Percentiles rank a stretch among this genome's conserved stretches.
Evolutionary conservation across 1,140 invertebrate species (phyloP).

Genomic region (Oryzaephilus surinamensis): DNA sequence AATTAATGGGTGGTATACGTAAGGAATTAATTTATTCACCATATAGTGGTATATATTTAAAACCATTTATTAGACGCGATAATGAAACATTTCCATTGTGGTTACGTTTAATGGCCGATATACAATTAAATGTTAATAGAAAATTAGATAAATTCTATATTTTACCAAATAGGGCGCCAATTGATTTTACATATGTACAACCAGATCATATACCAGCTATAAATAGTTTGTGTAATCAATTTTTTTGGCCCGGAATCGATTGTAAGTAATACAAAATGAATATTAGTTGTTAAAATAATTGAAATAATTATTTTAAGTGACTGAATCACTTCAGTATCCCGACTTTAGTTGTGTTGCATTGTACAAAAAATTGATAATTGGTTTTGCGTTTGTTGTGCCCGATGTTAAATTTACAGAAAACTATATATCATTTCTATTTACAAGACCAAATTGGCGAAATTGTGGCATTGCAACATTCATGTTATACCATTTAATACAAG

Average conservation of each 20-base stretch:
- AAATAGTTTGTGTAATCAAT: constrained; percentile 68
- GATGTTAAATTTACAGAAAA: constrained; percentile 72
- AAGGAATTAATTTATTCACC: constrained; percentile 46
- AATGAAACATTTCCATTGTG: constrained; percentile 51
- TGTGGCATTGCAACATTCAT: constrained; percentile 78
- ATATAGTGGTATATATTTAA: constrained; percentile 55
- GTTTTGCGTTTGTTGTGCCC: constrained; percentile 81
- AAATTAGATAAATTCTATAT: constrained; percentile 39
- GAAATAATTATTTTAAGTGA: constrained; percentile 50
- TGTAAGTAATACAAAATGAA: constrained; percentile 47
- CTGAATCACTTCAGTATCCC: constrained; percentile 80
- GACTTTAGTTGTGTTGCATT: constrained; percentile 84
- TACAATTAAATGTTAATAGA: constrained; percentile 51
- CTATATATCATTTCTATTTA: constrained; percentile 83
- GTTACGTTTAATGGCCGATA: constrained; percentile 59
- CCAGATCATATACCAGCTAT: constrained; percentile 81
- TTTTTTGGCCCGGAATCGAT: constrained; percentile 88
- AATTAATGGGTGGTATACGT: constrained; percentile 42
- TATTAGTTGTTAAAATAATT: constrained; percentile 1
- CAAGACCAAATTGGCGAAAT: constrained; percentile 74
- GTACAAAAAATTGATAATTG: constrained; percentile 74
- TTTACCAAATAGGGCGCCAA: constrained; percentile 37
- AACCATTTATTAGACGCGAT: constrained; percentile 70
- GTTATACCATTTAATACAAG: constrained; percentile 83
- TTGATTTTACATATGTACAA: constrained; percentile 80